These are phyloP conservation scores for Tiliacea aurago DNA, from an alignment of 2,888 invertebrate genomes.

Conservation along the genomic window DNA sequence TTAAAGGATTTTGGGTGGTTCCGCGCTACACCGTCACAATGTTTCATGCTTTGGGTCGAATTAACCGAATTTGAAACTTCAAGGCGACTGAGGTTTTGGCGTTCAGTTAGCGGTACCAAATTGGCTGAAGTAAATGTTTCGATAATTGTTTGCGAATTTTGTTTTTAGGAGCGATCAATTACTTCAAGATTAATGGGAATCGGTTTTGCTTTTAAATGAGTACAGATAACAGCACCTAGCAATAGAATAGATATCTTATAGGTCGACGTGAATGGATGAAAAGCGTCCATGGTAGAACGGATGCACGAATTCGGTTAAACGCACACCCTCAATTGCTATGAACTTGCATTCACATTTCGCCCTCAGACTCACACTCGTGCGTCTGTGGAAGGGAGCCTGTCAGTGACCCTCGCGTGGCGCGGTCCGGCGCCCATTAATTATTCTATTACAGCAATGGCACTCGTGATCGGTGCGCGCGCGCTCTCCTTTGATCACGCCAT, in stretches of 20 bases:
- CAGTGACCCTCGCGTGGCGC: slow-evolving; percentile 80
- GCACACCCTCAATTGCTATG: slow-evolving; percentile 51
- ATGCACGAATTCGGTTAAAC: slow-evolving; percentile 60
- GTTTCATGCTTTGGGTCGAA: slow-evolving; percentile 63
- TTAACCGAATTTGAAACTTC: slow-evolving; percentile 61
- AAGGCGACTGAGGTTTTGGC: slow-evolving; percentile 26
- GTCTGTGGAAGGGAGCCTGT: slow-evolving; percentile 71
- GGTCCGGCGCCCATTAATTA: slow-evolving; percentile 85
- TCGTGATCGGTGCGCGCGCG: slow-evolving; percentile 81
- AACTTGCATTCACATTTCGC: slow-evolving; percentile 48
- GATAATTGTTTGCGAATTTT: slow-evolving; percentile 35
- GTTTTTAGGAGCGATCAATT: slow-evolving; percentile 22
- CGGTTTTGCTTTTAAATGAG: slow-evolving; percentile 37
- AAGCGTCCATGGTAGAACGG: slow-evolving; percentile 25
- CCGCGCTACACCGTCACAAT: slow-evolving; percentile 50
- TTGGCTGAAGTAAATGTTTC: slow-evolving; percentile 27
- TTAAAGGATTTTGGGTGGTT: slow-evolving; percentile 75
- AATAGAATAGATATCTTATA: slow-evolving; percentile 40
- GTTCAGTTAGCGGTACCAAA: slow-evolving; percentile 19
- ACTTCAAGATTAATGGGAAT: slow-evolving; percentile 37
- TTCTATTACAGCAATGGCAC: slow-evolving; percentile 86
- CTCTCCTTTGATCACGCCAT: slow-evolving; percentile 80
- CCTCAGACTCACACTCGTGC: slow-evolving; percentile 46
- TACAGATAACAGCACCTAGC: slow-evolving; percentile 35
- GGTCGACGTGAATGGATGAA: slow-evolving; percentile 38